These are phyloP conservation scores for Hyaena hyaena DNA, from an alignment of 2,113 vertebrate species.

Conservation along the genomic window DNA sequence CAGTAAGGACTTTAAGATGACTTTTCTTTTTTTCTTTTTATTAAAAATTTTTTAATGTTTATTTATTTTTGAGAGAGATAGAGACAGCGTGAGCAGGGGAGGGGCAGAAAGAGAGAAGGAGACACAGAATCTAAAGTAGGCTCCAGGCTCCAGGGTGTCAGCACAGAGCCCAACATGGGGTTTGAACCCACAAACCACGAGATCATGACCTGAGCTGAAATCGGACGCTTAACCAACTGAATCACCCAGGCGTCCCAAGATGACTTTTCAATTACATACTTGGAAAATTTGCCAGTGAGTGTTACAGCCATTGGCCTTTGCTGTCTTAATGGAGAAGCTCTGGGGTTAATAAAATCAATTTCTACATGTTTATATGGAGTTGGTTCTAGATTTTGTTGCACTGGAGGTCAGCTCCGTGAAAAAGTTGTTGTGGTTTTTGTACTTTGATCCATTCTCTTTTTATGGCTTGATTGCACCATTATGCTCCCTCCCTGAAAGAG, in stretches of 20 bases:
- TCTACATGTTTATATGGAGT: neutral
- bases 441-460: neutral
- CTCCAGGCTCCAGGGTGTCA: too few relatives aligned
- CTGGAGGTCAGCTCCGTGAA: neutral
- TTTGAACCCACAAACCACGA: too few relatives aligned
- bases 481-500: conserved; percentile 28
- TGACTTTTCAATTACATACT: fast-evolving
- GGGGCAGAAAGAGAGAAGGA: too few relatives aligned
- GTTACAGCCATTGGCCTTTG: conserved; percentile 50
- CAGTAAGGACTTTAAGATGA: neutral
- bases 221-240: too few relatives aligned
- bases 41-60: too few relatives aligned
- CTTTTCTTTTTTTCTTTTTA: neutral
- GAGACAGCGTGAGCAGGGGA: too few relatives aligned
- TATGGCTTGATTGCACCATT: conserved; percentile 36
- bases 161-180: too few relatives aligned
- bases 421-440: neutral
- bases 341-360: neutral
- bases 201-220: too few relatives aligned
- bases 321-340: conserved; percentile 5
- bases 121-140: too few relatives aligned
- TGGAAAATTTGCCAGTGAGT: conserved; percentile 15
- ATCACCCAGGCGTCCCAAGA: too few relatives aligned
- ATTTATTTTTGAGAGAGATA: too few relatives aligned
- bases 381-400: conserved; percentile 38